phyloP scores from a whole-genome alignment of 2,888 invertebrate genomes.

The Scrobipalpa costella region DNA sequence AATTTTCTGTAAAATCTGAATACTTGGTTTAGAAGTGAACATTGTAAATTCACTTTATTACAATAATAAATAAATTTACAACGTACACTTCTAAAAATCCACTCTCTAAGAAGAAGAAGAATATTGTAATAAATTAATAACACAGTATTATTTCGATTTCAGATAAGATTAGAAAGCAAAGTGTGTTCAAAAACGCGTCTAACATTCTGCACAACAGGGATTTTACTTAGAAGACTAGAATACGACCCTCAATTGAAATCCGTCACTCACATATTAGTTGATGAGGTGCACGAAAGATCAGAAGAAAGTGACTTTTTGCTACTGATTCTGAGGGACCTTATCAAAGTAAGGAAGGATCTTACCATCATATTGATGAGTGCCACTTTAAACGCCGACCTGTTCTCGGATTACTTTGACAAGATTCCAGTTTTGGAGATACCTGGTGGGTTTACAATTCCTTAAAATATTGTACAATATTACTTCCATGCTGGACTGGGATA shows the following conservation, averaged over 20 bases:
- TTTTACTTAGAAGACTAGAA: constrained; percentile 90
- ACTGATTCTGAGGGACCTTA: constrained; percentile 88
- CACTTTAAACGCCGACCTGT: constrained; percentile 91
- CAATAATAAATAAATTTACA: no score
- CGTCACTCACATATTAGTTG: constrained; percentile 92
- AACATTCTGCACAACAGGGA: constrained; percentile 96
- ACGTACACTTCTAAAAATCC: no score
- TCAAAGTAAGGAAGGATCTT: constrained; percentile 86
- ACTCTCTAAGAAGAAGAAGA: no score
- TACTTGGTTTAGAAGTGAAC: no score
- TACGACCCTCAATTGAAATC: constrained; percentile 87
- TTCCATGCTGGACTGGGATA: no score
- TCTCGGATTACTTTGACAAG: constrained; percentile 90
- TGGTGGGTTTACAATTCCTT: constrained; percentile 62
- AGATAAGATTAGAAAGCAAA: constrained; percentile 90
- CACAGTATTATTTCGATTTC: constrained; percentile 75
- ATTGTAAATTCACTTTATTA: no score
- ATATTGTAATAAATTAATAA: no score
- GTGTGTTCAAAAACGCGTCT: constrained; percentile 89
- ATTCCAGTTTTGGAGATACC: constrained; percentile 91
- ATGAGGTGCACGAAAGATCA: constrained; percentile 96
- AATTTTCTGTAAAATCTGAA: no score
- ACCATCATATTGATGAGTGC: constrained; percentile 96
- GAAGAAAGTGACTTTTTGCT: constrained; percentile 95
- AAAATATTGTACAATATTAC: no score